Evolutionary conservation across 53 echinoderm and acorn worm genomes (phyloP), one percentile per base, ranked within the genome.

Genomic region (Apostichopus leukothele): DNA sequence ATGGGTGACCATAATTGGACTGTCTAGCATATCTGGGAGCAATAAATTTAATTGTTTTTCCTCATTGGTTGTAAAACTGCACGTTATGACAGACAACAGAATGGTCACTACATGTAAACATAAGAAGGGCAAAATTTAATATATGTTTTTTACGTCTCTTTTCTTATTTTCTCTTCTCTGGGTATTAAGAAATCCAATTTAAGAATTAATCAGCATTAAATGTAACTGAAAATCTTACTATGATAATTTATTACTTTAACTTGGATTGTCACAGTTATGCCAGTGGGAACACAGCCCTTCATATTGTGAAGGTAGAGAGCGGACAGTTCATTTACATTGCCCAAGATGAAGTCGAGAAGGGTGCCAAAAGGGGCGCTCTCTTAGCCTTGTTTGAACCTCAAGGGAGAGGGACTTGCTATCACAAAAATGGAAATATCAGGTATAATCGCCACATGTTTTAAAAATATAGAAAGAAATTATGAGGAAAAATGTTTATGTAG

Each of bases 341-440:
- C 23, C 93, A 91, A 13, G 88, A 92, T 52, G 99, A 96, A 16
- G 90, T 83, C 9, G 59, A 87, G 11, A 83, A 79, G 4, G 83
- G 55, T 23, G 22, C 74, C 27, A 67, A 74, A 11, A 93, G 90
- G 75, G 93, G 88, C 1, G 88, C 85, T 55, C 73, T 94, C 11
- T 79, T 95, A 13, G 99, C 96, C 25, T 89, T 96, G 86, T 98
- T 98, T 96, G 95, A 98, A 50, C 99, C 96, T 18, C 89, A 90
- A 39, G 99, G 99, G 4, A 94, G 89, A 54, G 93, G 93, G 4
- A 96, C 99, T 1, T 97, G 99, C 60, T 98, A 98, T 86, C 95
- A 98, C 83, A 86, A 88, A 77, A 98, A 98, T 76, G 94, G 99
- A 52, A 93, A 93, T 22, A 90, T 98, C 79, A 98, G 93, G 99